phyloP scores from a whole-genome alignment of 2,888 invertebrate genomes.

The Cephonodes hylas region DNA sequence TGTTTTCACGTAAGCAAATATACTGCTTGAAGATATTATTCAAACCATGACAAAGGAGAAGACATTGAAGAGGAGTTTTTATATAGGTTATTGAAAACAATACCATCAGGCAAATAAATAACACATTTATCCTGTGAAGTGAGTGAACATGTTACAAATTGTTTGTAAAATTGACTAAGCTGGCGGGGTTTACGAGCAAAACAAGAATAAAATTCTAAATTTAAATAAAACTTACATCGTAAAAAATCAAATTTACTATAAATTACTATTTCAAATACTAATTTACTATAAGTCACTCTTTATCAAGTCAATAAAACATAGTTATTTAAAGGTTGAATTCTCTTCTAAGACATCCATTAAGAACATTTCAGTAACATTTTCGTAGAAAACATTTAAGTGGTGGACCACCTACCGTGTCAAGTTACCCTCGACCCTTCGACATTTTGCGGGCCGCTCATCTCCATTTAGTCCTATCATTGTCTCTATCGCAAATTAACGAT shows the following conservation, averaged over 20 bases:
- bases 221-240: too few species aligned
- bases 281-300: not conserved
- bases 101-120: too few species aligned
- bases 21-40: not conserved
- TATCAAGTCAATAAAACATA: not conserved
- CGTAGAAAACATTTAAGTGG: slow-evolving; percentile 13
- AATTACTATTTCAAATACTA: not conserved
- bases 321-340: not conserved
- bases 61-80: too few species aligned
- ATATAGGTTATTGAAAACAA: too few species aligned
- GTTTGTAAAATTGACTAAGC: too few species aligned
- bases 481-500: slow-evolving; percentile 58
- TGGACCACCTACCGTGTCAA: slow-evolving; percentile 10
- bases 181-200: too few species aligned
- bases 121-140: too few species aligned
- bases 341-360: not conserved
- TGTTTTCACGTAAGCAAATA: not conserved
- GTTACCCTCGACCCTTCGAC: slow-evolving; percentile 22
- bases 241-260: too few species aligned
- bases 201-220: too few species aligned
- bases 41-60: too few species aligned
- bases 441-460: slow-evolving; percentile 41
- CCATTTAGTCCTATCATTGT: slow-evolving; percentile 41
- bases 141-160: too few species aligned
- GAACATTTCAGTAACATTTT: not conserved